phyloP scores from a whole-genome alignment of 2,113 vertebrate species.

The Lota lota region DNA sequence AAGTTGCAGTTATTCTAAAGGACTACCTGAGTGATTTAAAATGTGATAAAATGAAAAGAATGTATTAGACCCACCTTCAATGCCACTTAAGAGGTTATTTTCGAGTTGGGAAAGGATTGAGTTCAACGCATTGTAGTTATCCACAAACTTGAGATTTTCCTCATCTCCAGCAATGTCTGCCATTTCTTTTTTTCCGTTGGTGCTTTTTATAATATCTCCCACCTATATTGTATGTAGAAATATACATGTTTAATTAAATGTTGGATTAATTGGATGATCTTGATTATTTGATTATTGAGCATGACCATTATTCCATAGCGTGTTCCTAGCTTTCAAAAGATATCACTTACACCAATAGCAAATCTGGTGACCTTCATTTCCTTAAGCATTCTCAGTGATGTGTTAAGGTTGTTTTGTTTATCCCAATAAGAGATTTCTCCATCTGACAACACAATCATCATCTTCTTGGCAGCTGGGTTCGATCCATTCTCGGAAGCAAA shows the following conservation, averaged over 20 bases:
- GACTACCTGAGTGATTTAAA: too few species aligned
- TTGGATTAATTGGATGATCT: too few species aligned
- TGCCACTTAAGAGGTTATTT: slow-evolving; percentile 58
- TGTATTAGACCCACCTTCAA: slow-evolving; percentile 64
- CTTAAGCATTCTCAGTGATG: slow-evolving; percentile 62
- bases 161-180: slow-evolving; percentile 68
- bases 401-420: slow-evolving; percentile 37
- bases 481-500: slow-evolving; percentile 71
- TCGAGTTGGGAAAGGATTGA: slow-evolving; percentile 65
- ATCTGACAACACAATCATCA: slow-evolving; percentile 79
- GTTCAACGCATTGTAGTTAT: slow-evolving; percentile 67
- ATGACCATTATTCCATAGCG: too few species aligned
- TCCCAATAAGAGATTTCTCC: slow-evolving; percentile 68
- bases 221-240: slow-evolving; percentile 59
- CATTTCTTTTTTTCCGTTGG: slow-evolving; percentile 35
- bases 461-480: slow-evolving; percentile 61
- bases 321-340: background rate
- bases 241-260: too few species aligned
- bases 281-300: too few species aligned
- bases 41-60: background rate
- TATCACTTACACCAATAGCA: slow-evolving; percentile 71
- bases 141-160: slow-evolving; percentile 67
- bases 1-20: too few species aligned
- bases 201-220: slow-evolving; percentile 44
- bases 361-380: slow-evolving; percentile 69